These are phyloP conservation scores for Thomomys bottae DNA, from an alignment of 2,113 vertebrate genomes.

Conservation along the genomic window DNA sequence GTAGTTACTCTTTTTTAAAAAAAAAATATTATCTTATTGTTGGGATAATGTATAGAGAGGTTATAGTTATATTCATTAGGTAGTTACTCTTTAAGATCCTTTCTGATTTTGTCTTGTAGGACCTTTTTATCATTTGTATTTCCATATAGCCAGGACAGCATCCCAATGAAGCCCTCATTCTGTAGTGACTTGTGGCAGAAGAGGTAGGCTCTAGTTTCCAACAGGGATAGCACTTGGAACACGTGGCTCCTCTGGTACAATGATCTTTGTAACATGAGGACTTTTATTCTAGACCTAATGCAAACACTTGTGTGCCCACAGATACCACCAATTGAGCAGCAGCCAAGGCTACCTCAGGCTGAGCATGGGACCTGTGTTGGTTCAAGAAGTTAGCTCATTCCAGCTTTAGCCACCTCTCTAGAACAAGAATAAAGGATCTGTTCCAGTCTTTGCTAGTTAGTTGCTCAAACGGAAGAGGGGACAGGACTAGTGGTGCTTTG, in stretches of 20 bases:
- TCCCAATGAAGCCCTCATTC: background rate
- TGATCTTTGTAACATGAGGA: constrained; percentile 59
- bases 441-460: constrained; percentile 11
- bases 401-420: background rate
- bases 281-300: constrained; percentile 25
- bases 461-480: constrained; percentile 41
- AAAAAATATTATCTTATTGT: no score
- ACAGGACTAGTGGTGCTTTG: constrained; percentile 29
- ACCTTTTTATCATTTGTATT: background rate
- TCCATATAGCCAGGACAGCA: background rate
- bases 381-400: constrained; percentile 2
- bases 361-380: background rate
- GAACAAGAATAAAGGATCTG: background rate
- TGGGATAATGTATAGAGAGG: no score
- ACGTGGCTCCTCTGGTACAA: constrained; percentile 2
- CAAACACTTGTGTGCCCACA: constrained; percentile 9
- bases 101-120: background rate
- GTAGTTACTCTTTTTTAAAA: constrained; percentile 31
- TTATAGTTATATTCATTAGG: no score
- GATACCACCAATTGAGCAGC: background rate
- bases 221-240: constrained; percentile 11
- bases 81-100: background rate
- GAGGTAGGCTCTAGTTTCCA: constrained; percentile 8
- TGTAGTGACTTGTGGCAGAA: constrained; percentile 31
- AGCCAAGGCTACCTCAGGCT: background rate